Evolutionary conservation across 2,797 vertebrate species (phyloP), one percentile per base, ranked within the genome.

Genomic region (Lagorchestes hirsutus): DNA sequence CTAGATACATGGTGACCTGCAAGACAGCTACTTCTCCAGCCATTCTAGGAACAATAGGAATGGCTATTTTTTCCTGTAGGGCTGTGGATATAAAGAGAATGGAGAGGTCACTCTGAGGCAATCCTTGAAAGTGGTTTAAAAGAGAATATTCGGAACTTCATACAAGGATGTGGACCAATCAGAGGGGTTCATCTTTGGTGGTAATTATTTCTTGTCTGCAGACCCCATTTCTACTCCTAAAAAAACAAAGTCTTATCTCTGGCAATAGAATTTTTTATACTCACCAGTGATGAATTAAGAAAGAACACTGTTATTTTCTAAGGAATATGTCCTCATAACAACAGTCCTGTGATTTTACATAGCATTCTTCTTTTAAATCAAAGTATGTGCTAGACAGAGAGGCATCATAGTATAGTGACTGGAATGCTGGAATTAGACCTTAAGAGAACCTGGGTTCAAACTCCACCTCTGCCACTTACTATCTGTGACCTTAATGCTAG

Each of bases 301-400:
- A 97, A n/a, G 67, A 50, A 94, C 54, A 90, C 34, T 54, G 92
- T 55, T 54, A 54, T 50, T 92, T 12, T 95, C 92, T 93, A 52
- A 95, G 96, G 46, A 92, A 52, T 27, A 92, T 67, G 40, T 91
- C 96, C 58, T 92, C 28, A 96, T 96, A 92, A 31, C 50, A 96
- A 96, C 18, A 55, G 4, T 13, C 50, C 59, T 97, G 94, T 90
- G 94, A 95, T 95, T 92, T 94, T 90, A 90, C 28, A 58, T 92
- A 87, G 55, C 46, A 55, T 59, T 91, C 93, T 91, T 92, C 92
- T 82, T 90, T 95, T 31, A 31, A 5, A 87, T 46, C 74, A 27
- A 87, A 87, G 40, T 11, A 10, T 10, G 22, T 24, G 40, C 18
- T 46, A 27, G 22, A 87, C 9, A 24, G 22, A 87, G 40, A 50